Percentiles rank a stretch among this genome's conserved stretches.
phyloP scores from a whole-genome alignment of 2,113 vertebrate species.

The Epinephelus fuscoguttatus region DNA sequence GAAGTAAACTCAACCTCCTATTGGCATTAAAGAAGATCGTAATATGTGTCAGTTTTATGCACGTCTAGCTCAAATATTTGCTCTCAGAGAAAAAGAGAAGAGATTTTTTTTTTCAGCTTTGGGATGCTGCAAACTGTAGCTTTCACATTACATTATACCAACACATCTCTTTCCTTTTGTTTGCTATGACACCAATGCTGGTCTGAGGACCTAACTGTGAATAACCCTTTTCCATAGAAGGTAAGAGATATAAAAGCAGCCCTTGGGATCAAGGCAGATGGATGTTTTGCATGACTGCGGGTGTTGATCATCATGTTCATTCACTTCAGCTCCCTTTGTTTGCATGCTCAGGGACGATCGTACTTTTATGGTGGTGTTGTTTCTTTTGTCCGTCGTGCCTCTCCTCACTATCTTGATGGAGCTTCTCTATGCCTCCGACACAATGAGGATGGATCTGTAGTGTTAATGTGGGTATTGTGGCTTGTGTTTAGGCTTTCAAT shows the following conservation, averaged over 20 bases:
- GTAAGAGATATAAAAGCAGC: slow-evolving; percentile 83
- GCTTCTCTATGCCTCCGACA: slow-evolving; percentile 9
- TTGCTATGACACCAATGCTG: slow-evolving; percentile 81
- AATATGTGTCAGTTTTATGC: neutral
- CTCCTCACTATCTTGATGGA: neutral
- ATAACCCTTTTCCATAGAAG: slow-evolving; percentile 90
- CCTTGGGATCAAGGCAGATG: slow-evolving; percentile 13
- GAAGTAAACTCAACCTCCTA: neutral
- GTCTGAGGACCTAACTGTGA: slow-evolving; percentile 87
- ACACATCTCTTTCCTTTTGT: slow-evolving; percentile 67
- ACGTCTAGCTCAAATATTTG: neutral
- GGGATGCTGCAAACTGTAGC: neutral
- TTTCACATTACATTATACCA: slow-evolving; percentile 41
- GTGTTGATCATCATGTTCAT: slow-evolving; percentile 45
- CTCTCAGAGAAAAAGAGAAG: neutral
- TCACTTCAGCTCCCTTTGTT: slow-evolving; percentile 24
- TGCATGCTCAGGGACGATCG: slow-evolving; percentile 48
- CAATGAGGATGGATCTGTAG: slow-evolving; percentile 22
- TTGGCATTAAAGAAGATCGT: neutral
- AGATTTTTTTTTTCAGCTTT: neutral
- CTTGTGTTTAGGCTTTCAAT: slow-evolving; percentile 46
- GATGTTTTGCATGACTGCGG: slow-evolving; percentile 65
- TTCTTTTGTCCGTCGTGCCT: slow-evolving; percentile 6
- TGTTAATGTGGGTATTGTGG: slow-evolving; percentile 44
- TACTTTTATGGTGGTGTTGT: slow-evolving; percentile 13